Conservation (phyloP, 2,113 vertebrate species). For the Periophthalmodon schlosseri region DNA sequence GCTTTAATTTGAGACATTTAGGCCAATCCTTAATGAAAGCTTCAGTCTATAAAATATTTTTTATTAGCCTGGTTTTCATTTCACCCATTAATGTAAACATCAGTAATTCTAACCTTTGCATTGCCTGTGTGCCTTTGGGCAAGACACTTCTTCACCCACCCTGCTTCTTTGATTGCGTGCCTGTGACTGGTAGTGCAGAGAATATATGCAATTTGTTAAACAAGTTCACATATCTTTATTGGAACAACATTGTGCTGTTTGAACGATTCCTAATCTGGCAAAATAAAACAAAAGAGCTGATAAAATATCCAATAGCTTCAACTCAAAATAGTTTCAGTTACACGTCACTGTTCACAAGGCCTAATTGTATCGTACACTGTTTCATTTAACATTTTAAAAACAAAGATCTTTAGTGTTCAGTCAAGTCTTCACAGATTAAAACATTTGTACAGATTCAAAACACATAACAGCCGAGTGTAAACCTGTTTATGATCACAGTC, state of each 20-base stretch:
- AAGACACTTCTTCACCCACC: no score
- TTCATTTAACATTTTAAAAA: not conserved
- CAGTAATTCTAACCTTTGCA: not conserved
- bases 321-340: not conserved
- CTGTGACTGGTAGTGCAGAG: not conserved
- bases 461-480: slow-evolving; percentile 4
- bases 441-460: not conserved
- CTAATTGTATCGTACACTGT: not conserved
- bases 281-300: not conserved
- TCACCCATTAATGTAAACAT: not conserved
- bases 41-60: not conserved
- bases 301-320: not conserved
- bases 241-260: not conserved
- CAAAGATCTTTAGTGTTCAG: not conserved
- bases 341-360: not conserved
- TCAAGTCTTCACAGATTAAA: not conserved
- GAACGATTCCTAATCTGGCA: not conserved
- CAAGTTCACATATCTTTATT: not conserved
- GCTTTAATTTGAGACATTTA: not conserved
- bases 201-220: not conserved
- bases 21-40: not conserved
- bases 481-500: not conserved
- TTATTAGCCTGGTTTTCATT: not conserved
- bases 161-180: no score
- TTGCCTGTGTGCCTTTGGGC: not conserved